These are phyloP conservation scores for Tetramorium alpestre DNA, from an alignment of 1,140 invertebrate species.

Conservation along the genomic window DNA sequence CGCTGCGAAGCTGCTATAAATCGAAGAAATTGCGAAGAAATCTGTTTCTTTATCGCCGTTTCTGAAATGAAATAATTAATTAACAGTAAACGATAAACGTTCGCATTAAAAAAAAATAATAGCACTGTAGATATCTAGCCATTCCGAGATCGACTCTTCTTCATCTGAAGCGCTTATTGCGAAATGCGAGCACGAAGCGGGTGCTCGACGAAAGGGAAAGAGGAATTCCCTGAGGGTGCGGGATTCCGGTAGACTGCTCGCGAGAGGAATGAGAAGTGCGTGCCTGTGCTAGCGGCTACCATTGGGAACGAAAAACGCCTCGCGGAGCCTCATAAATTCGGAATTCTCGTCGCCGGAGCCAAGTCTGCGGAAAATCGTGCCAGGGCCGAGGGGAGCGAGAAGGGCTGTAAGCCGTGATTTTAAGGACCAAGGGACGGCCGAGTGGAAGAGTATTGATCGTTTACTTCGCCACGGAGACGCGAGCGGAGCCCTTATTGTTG, in stretches of 20 bases:
- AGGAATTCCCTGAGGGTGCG: constrained; percentile 17
- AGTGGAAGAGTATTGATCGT: constrained; percentile 64
- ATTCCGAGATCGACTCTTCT: not conserved
- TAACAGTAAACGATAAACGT: not conserved
- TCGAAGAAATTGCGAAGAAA: not conserved
- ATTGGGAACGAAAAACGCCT: not conserved
- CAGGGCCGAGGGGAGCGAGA: not conserved
- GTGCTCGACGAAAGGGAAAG: constrained; percentile 12
- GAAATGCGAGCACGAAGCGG: not conserved
- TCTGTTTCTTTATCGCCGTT: not conserved
- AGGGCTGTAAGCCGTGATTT: constrained; percentile 12
- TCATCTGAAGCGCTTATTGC: not conserved
- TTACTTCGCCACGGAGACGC: not conserved
- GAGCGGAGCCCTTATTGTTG: not conserved
- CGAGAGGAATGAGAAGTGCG: not conserved
- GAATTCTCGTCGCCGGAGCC: not conserved
- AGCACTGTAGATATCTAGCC: not conserved
- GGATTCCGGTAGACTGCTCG: constrained; percentile 24
- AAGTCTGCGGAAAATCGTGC: constrained; percentile 14
- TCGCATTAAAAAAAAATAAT: not conserved
- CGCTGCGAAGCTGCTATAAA: not conserved
- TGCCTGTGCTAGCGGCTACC: too few relatives aligned
- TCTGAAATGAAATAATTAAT: not conserved
- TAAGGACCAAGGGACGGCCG: constrained; percentile 57
- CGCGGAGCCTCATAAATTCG: constrained; percentile 40